These are phyloP conservation scores for Onychorhynchus coronatus DNA, from an alignment of 2,113 vertebrate species.

Conservation along the genomic window DNA sequence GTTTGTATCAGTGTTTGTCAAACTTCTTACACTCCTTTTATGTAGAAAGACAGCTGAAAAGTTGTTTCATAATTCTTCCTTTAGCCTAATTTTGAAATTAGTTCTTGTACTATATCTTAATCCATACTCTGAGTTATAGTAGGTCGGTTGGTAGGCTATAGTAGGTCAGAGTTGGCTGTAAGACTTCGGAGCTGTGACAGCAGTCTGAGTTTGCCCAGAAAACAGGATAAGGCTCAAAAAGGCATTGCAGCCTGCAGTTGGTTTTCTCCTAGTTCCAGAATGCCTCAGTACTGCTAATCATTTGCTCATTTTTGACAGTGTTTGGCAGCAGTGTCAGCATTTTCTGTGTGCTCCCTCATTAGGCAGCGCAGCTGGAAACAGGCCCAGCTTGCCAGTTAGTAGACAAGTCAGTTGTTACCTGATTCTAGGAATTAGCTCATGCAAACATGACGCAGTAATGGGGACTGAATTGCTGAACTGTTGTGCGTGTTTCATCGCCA, in stretches of 20 bases:
- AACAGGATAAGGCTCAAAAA: not conserved
- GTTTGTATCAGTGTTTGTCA: not conserved
- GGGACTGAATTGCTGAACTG: not conserved
- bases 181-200: not conserved
- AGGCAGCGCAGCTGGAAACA: not conserved
- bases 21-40: not conserved
- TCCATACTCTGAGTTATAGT: not conserved
- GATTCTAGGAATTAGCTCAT: not conserved
- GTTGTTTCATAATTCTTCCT: constrained; percentile 44
- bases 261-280: not conserved
- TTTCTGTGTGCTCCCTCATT: not conserved
- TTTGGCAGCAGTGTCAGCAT: not conserved
- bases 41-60: not conserved
- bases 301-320: not conserved
- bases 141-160: not conserved
- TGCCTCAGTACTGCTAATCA: not conserved
- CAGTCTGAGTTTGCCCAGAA: not conserved
- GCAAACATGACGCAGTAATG: not conserved
- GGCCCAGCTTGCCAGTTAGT: not conserved
- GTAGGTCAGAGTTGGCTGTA: constrained; percentile 10
- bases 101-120: not conserved
- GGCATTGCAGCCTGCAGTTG: not conserved
- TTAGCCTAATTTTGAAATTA: constrained; percentile 46
- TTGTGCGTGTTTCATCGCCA: not conserved
- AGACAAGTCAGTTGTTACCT: not conserved